Conservation (phyloP, 2,113 vertebrate species). For the Onychorhynchus coronatus region DNA sequence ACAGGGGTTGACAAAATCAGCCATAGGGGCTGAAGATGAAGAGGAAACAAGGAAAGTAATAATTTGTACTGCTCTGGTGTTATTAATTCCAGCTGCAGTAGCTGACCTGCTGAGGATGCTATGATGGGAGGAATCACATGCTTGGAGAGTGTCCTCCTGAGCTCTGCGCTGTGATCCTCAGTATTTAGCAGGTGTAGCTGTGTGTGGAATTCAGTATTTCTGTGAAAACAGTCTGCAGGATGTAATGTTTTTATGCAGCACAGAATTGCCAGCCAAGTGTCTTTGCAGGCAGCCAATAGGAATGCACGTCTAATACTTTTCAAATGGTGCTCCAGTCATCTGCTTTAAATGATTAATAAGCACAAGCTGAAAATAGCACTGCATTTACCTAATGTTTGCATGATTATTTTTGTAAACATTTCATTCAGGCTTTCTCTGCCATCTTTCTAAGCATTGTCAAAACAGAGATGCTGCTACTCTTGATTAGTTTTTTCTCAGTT, state of each 20-base stretch:
- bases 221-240: neutral
- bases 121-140: neutral
- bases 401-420: constrained; percentile 40
- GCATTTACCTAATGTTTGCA: constrained; percentile 44
- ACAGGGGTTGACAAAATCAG: neutral
- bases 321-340: constrained; percentile 14
- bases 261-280: neutral
- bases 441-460: constrained; percentile 28
- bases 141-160: neutral
- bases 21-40: neutral
- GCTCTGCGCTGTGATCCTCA: neutral
- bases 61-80: neutral
- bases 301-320: constrained; percentile 8
- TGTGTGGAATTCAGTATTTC: neutral
- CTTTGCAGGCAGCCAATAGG: neutral
- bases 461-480: neutral
- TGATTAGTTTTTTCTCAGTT: neutral
- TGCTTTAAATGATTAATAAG: constrained; percentile 65
- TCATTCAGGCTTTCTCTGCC: constrained; percentile 27
- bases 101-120: neutral
- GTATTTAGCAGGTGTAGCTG: neutral
- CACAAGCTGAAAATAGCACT: constrained; percentile 46
- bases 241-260: neutral
- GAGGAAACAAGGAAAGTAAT: neutral
- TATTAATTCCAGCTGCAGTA: neutral